These are phyloP conservation scores for Oreochromis spilurus DNA, from an alignment of 2,113 vertebrate genomes.

Conservation along the genomic window DNA sequence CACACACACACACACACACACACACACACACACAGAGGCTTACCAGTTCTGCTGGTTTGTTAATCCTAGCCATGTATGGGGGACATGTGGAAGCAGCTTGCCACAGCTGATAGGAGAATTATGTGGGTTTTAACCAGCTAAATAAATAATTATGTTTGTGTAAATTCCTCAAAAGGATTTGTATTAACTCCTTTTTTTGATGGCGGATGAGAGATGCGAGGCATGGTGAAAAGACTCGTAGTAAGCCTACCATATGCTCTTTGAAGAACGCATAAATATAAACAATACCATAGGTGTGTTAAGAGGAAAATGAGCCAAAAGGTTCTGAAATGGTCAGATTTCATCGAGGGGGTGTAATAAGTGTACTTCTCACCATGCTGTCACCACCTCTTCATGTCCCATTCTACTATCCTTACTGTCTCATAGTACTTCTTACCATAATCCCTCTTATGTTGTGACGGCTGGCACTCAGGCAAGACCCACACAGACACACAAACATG, in stretches of 20 bases:
- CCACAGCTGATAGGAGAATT: constrained; percentile 70
- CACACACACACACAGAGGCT: not conserved
- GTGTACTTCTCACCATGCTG: constrained; percentile 5
- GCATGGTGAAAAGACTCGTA: constrained; percentile 31
- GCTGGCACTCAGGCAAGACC: constrained; percentile 59
- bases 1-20: too few species aligned
- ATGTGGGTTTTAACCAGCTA: constrained; percentile 71
- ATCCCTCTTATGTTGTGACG: constrained; percentile 56
- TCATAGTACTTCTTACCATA: constrained; percentile 53
- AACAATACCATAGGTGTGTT: constrained; percentile 30
- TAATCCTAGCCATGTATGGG: constrained; percentile 68
- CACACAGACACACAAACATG: constrained; percentile 11
- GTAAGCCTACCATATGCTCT: constrained; percentile 26
- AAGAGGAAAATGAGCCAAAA: not conserved
- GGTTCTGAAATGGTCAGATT: constrained; percentile 15
- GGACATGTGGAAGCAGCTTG: constrained; percentile 69
- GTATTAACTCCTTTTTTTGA: constrained; percentile 60
- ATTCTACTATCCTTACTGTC: constrained; percentile 16
- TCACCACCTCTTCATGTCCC: constrained; percentile 20
- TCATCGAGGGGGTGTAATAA: not conserved
- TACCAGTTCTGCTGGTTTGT: constrained; percentile 36
- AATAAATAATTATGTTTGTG: constrained; percentile 75
- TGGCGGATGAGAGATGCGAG: constrained; percentile 51
- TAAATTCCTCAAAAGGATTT: constrained; percentile 75
- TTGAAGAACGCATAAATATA: constrained; percentile 16